Base-by-base conservation (phyloP, 2,888 invertebrate species). In the Bibio marci region DNA sequence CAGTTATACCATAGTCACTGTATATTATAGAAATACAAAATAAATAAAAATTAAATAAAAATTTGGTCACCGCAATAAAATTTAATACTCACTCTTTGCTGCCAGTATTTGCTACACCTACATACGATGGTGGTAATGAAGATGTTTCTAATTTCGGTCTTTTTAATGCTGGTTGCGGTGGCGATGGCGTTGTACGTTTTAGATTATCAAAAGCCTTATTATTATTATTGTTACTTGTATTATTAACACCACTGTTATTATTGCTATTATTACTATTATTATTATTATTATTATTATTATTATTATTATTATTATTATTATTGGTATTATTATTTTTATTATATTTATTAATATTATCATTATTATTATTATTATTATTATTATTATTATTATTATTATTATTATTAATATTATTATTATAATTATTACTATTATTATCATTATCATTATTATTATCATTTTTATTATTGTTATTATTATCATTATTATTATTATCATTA, bases 1-100 rank as follows among this genome's bases (percentile, higher is more conserved):
- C 94, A 0, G 88, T 88, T 28, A 92, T 88, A 37, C 87, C 87
- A 55, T 82, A 83, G 50, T 86, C 85, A 54, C 81, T 83, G 55
- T 30, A 66, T 65, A 44, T n/a, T n/a, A n/a, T n/a, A n/a, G n/a
- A n/a, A n/a, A n/a, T n/a, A n/a, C n/a, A n/a, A n/a, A 43, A 38
- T 32, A 40, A 37, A 37, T 18, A 25, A 30, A 26, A 22, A 17
- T 19, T 19, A 39, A 28, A 22, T 19, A 32, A 37, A 40, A 35
- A 19, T 26, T 31, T 35, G 17, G 18, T 12, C 14, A 14, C 4
- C 17, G 10, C 6, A 17, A 26, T 15, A 34, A 34, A 34, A 4
- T 37, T 28, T 8, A 35, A 37, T 17, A 12, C 40, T 48, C 45
- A 61, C 60, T 62, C 61, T 40, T 55, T 58, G 47, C 51, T 62